Evolutionary conservation across 2,113 vertebrate species (phyloP), one percentile per base, ranked within the genome.

Genomic region (Mobula birostris): DNA sequence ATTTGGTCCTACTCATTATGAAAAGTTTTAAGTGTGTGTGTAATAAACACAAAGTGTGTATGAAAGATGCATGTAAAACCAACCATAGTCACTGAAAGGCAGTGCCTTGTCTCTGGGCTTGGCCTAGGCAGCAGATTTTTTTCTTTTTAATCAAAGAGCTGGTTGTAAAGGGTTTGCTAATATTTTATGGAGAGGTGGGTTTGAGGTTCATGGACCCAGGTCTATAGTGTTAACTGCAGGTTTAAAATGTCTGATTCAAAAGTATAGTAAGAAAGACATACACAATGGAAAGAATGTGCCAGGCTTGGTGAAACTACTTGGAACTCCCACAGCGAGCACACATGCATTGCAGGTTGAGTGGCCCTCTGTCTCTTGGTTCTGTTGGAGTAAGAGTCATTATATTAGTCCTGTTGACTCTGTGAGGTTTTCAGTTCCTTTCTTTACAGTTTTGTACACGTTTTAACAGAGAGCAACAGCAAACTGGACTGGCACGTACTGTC

Each of bases 401-500:
- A 56, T 17, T 7, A 19, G 21, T 82, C 79, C 79, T 6, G 15
- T 48, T 19, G 36, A 82, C 6, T 27, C 24, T 58, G 82, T 7
- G 29, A 48, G 58, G 24, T 14, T 58, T 11, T 7, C 56, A 61
- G 56, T 24, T 58, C 48, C 56, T 85, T 90, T 68, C 63, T 19
- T 68, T 66, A 63, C 85, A 32, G 15, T 17, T 19, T n/a, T 66
- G 14, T 90, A 66, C 66, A 15, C 40, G 5, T 66, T 17, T 48
- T n/a, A 17, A 80, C 94, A 94, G 94, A 80, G n/a, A 94, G 19
- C 17, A 78, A 48, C 14, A 96, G 95, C 94, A 95, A 87, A 27
- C 36, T 95, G 68, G 97, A 96, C 88, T 96, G 83, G 74, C 97
- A 97, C 0, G 95, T 98, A 96, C 96, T 98, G 14, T 68, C 96